Percentiles rank a stretch among this genome's conserved stretches.
Conservation (phyloP, 1,140 invertebrate species). For the Himalopsyche phryganea region DNA sequence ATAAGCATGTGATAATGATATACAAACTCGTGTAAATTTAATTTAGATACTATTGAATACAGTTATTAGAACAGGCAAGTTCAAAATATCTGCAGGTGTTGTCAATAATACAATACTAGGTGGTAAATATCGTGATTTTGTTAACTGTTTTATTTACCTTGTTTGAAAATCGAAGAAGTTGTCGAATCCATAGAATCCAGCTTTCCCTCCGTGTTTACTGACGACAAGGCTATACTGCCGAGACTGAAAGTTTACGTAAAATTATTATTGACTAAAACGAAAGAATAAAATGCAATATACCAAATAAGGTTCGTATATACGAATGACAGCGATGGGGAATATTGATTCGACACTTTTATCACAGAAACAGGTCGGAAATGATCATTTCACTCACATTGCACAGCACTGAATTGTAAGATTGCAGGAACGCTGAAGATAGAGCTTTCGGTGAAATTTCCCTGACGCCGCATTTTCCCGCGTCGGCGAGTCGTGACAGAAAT, state of each 20-base stretch:
- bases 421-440: too few species aligned
- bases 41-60: too few species aligned
- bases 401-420: too few species aligned
- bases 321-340: too few species aligned
- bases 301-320: too few species aligned
- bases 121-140: background rate
- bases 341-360: too few species aligned
- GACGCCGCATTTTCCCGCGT: constrained; percentile 5
- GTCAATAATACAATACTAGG: background rate
- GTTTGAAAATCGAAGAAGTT: constrained; percentile 13
- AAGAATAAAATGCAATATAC: too few species aligned
- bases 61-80: background rate
- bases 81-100: constrained; percentile 7
- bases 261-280: too few species aligned
- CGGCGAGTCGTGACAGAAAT: background rate
- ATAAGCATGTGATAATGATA: too few species aligned
- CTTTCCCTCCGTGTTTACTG: constrained; percentile 16
- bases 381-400: too few species aligned
- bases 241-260: constrained; percentile 19
- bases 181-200: constrained; percentile 30
- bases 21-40: too few species aligned
- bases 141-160: constrained; percentile 10
- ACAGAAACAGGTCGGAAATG: too few species aligned
- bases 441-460: background rate
- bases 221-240: constrained; percentile 7